Evolutionary conservation across 2,888 invertebrate species (phyloP).

Genomic region (Eupithecia tripunctaria): DNA sequence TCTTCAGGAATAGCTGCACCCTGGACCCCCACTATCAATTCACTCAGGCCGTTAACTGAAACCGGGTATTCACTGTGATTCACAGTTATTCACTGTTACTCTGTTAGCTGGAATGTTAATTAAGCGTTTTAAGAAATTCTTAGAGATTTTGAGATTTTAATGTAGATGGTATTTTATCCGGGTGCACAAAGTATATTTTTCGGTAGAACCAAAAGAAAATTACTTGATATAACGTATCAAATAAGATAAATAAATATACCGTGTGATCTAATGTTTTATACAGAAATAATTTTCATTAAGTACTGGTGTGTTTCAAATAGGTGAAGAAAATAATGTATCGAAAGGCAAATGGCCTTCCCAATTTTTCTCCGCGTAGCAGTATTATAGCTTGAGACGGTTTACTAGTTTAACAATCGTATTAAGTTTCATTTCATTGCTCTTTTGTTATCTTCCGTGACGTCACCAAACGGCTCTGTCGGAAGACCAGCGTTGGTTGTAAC

Average conservation of each 20-base stretch:
- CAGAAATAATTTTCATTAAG: too few relatives aligned
- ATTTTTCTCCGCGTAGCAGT: too few relatives aligned
- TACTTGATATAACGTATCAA: neutral
- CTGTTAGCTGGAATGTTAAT: conserved; percentile 66
- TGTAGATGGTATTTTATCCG: neutral
- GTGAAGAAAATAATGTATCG: neutral
- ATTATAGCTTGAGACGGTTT: too few relatives aligned
- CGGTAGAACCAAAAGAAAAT: neutral
- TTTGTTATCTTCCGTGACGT: too few relatives aligned
- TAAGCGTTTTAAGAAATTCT: conserved; percentile 51
- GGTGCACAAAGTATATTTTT: neutral
- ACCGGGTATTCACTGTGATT: conserved; percentile 50
- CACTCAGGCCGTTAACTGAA: conserved; percentile 48
- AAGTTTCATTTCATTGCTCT: neutral
- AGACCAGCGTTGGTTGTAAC: too few relatives aligned
- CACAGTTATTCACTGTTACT: conserved; percentile 59
- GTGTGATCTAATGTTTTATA: neutral
- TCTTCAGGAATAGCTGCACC: conserved; percentile 40
- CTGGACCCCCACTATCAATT: conserved; percentile 57
- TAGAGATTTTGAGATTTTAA: neutral
- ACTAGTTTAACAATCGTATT: too few relatives aligned
- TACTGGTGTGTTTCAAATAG: neutral
- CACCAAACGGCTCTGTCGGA: too few relatives aligned
- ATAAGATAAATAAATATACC: neutral
- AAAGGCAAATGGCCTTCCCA: too few relatives aligned